Evolutionary conservation across 2,888 invertebrate species (phyloP).

Genomic region (Ornithoptera priamus): DNA sequence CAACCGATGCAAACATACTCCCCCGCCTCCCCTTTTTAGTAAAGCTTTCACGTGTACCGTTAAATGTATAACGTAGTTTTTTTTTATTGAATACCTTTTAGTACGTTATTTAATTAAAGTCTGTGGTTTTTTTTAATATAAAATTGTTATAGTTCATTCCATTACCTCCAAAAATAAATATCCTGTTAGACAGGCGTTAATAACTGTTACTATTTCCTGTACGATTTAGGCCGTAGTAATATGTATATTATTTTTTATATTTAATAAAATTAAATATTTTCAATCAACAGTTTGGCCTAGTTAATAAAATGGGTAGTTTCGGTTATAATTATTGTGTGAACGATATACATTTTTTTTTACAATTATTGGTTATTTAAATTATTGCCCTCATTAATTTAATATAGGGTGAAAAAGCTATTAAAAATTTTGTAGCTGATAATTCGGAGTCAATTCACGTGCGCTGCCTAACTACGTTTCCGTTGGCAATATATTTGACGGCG

Average conservation of each 20-base stretch:
- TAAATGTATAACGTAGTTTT: conserved; percentile 6
- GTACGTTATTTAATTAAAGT: no score
- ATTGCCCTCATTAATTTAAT: neutral
- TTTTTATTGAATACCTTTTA: neutral
- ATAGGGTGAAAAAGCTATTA: conserved; percentile 12
- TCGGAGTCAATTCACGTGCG: conserved; percentile 15
- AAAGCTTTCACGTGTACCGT: neutral
- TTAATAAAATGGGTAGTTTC: no score
- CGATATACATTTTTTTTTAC: neutral
- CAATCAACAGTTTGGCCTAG: no score
- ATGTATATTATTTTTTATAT: no score
- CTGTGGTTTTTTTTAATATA: no score
- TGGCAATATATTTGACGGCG: conserved; percentile 6
- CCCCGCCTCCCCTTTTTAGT: conserved; percentile 9
- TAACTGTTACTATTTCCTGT: no score
- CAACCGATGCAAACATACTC: conserved; percentile 25
- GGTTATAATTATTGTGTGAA: no score
- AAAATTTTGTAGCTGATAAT: conserved; percentile 18
- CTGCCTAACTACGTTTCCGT: conserved; percentile 3
- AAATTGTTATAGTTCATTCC: no score
- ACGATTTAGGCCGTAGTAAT: no score
- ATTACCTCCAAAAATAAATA: no score
- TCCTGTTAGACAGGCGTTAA: no score
- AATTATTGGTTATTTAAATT: neutral
- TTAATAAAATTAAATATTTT: no score